These are phyloP conservation scores for Calameuta pallipes DNA, from an alignment of 2,888 invertebrate species.

Conservation along the genomic window DNA sequence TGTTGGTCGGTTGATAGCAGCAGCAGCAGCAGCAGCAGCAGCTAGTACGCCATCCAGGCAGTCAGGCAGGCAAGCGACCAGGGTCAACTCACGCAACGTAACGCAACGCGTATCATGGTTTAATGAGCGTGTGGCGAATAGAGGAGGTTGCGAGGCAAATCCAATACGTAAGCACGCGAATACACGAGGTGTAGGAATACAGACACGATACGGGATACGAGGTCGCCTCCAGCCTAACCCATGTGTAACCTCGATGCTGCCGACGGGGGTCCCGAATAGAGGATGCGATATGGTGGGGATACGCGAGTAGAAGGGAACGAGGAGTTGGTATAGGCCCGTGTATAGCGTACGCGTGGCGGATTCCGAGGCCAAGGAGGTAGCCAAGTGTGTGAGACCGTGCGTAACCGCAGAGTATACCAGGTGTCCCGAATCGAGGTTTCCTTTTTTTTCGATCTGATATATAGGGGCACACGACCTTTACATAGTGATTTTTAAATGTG, in stretches of 20 bases:
- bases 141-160: not conserved
- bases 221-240: slow-evolving; percentile 33
- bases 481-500: not conserved
- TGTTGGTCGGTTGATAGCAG: slow-evolving; percentile 24
- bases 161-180: not conserved
- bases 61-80: not conserved
- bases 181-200: not conserved
- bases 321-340: not conserved
- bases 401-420: not conserved
- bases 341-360: not conserved
- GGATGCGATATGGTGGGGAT: not conserved
- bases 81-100: slow-evolving; percentile 25
- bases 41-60: not conserved
- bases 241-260: slow-evolving; percentile 16
- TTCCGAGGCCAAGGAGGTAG: not conserved
- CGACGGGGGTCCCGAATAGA: not conserved
- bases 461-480: not conserved
- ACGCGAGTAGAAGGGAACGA: not conserved
- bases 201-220: slow-evolving; percentile 23
- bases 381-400: not conserved
- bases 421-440: not conserved
- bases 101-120: slow-evolving; percentile 49
- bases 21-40: not conserved
- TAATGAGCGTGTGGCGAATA: slow-evolving; percentile 41
- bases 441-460: not conserved